Percentiles rank a stretch among this genome's conserved stretches.
Conservation (phyloP, 2,888 invertebrate genomes). For the Coremacera marginata region DNA sequence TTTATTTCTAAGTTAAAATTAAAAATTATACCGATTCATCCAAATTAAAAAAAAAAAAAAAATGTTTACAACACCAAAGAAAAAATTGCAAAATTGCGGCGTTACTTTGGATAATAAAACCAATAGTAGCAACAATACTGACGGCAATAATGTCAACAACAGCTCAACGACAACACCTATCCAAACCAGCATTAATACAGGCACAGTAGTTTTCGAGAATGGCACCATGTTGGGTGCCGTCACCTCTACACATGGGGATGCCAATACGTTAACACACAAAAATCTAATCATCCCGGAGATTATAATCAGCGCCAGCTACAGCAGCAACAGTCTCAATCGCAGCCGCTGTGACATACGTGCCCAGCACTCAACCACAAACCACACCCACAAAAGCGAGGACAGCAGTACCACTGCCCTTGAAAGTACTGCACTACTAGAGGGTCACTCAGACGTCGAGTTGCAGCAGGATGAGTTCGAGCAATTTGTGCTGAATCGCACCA, state of each 20-base stretch:
- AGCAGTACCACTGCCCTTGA: constrained; percentile 47
- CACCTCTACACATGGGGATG: neutral
- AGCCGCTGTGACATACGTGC: constrained; percentile 49
- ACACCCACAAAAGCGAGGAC: constrained; percentile 48
- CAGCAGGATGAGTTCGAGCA: constrained; percentile 58
- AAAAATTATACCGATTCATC: neutral
- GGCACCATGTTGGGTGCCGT: constrained; percentile 66
- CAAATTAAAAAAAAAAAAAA: constrained; percentile 2
- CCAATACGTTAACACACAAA: neutral
- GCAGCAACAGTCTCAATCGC: constrained; percentile 55
- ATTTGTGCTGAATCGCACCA: constrained; percentile 61
- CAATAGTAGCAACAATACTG: constrained; percentile 35
- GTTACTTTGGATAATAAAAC: constrained; percentile 41
- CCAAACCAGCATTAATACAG: neutral
- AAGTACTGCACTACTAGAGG: constrained; percentile 56
- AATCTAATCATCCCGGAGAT: constrained; percentile 58
- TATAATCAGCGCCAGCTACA: constrained; percentile 57
- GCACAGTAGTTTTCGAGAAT: constrained; percentile 61
- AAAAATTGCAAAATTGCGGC: constrained; percentile 37
- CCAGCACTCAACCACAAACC: constrained; percentile 34
- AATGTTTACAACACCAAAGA: constrained; percentile 49
- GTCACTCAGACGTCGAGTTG: constrained; percentile 35
- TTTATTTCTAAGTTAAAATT: neutral
- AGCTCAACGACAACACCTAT: constrained; percentile 24
- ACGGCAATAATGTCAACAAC: constrained; percentile 32